These are phyloP conservation scores for Calypte anna DNA, from an alignment of 2,113 vertebrate species.

Conservation along the genomic window DNA sequence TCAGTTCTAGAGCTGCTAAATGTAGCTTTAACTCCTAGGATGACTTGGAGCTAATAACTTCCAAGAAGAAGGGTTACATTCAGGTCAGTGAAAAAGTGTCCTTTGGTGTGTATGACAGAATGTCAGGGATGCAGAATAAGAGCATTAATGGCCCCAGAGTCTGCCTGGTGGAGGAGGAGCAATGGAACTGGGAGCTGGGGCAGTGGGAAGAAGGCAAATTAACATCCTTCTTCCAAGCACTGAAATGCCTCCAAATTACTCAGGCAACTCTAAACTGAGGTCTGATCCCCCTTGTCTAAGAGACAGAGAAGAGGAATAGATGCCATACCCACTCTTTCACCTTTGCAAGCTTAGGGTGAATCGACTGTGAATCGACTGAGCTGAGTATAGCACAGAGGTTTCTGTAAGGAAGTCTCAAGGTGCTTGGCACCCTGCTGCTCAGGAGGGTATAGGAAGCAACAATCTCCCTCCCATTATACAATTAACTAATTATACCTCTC, in stretches of 20 bases:
- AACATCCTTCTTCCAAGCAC: background rate
- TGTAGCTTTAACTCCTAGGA: background rate
- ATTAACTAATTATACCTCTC: conserved; percentile 1
- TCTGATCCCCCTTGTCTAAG: background rate
- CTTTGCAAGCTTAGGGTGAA: background rate
- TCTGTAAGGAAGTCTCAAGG: background rate
- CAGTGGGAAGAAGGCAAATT: background rate
- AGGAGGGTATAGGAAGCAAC: background rate
- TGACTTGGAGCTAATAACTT: background rate
- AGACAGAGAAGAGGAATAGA: background rate
- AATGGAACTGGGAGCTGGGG: background rate
- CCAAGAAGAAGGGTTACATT: background rate
- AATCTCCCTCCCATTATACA: background rate
- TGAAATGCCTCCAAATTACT: rapidly evolving
- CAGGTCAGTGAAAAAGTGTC: background rate
- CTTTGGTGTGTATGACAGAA: background rate
- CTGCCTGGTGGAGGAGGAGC: background rate
- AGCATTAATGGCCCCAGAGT: background rate
- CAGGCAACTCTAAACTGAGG: background rate
- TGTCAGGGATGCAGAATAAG: background rate
- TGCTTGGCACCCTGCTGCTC: background rate
- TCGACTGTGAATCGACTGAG: background rate
- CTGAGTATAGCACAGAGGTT: background rate
- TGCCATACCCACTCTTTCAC: background rate
- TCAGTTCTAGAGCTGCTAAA: background rate